Conservation (phyloP, 2,888 invertebrate species). For the Phymatocera aterrima region DNA sequence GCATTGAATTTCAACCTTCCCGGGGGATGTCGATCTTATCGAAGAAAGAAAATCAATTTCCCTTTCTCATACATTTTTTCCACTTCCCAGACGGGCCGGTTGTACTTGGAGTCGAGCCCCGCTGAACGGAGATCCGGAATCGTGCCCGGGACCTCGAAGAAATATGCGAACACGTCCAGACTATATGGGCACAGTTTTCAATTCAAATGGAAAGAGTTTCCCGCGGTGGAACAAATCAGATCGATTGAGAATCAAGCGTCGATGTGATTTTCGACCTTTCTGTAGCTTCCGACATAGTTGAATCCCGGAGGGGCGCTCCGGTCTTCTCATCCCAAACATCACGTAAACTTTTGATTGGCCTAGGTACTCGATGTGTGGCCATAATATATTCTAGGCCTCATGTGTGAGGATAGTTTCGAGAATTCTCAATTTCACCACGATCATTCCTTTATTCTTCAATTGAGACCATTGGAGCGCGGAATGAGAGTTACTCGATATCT, state of each 20-base stretch:
- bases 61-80: conserved; percentile 42
- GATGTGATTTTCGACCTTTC: neutral
- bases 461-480: too few species aligned
- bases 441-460: too few species aligned
- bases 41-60: conserved; percentile 44
- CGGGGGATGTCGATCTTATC: conserved; percentile 29
- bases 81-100: neutral
- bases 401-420: too few species aligned
- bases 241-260: conserved; percentile 14
- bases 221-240: conserved; percentile 43
- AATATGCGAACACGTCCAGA: conserved; percentile 41
- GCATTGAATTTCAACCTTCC: conserved; percentile 21
- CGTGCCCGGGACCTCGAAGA: conserved; percentile 31
- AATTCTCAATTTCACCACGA: too few species aligned
- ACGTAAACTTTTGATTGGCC: conserved; percentile 54
- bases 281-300: neutral
- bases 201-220: conserved; percentile 46
- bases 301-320: neutral
- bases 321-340: conserved; percentile 16
- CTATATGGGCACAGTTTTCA: conserved; percentile 40
- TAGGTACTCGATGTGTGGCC: conserved; percentile 45
- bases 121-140: conserved; percentile 46
- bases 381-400: neutral
- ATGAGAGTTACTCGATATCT: too few species aligned
- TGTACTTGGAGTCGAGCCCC: neutral